These are phyloP conservation scores for Alosa alosa DNA, from an alignment of 2,113 vertebrate species.

Conservation along the genomic window DNA sequence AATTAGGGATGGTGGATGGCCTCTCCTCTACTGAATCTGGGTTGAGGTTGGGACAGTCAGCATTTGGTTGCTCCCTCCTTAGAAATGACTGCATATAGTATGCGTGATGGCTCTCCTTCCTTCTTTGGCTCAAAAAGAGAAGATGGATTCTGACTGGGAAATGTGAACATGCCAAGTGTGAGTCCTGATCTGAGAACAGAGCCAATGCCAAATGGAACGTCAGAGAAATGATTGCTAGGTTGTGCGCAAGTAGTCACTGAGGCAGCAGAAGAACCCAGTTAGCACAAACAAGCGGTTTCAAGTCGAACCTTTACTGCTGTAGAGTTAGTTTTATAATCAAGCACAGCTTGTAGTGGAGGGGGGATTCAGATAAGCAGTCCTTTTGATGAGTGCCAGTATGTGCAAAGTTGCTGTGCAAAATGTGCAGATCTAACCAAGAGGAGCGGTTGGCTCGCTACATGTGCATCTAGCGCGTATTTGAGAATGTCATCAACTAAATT, in stretches of 20 bases:
- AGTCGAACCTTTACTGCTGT: background rate
- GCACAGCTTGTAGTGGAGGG: too few relatives aligned
- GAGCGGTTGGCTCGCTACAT: background rate
- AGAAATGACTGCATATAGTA: background rate
- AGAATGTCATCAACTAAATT: background rate
- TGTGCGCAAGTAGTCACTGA: background rate
- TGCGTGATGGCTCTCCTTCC: slow-evolving; percentile 7
- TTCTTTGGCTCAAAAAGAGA: background rate
- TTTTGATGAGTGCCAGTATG: too few relatives aligned
- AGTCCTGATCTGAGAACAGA: background rate
- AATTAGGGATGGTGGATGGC: slow-evolving; percentile 52
- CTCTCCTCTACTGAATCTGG: slow-evolving; percentile 37
- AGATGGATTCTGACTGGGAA: slow-evolving; percentile 46
- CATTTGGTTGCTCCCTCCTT: background rate
- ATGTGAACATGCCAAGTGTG: slow-evolving; percentile 15
- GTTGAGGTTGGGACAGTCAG: slow-evolving; percentile 25
- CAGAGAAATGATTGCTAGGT: background rate
- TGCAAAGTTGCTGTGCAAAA: too few relatives aligned
- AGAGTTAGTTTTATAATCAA: background rate
- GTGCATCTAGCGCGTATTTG: background rate
- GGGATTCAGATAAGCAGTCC: too few relatives aligned
- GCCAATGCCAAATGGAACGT: background rate
- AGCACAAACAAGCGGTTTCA: background rate
- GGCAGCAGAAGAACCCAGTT: background rate
- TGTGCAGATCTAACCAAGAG: background rate